Conservation (phyloP, 2,888 invertebrate genomes). For the Ectemnius cavifrons region DNA sequence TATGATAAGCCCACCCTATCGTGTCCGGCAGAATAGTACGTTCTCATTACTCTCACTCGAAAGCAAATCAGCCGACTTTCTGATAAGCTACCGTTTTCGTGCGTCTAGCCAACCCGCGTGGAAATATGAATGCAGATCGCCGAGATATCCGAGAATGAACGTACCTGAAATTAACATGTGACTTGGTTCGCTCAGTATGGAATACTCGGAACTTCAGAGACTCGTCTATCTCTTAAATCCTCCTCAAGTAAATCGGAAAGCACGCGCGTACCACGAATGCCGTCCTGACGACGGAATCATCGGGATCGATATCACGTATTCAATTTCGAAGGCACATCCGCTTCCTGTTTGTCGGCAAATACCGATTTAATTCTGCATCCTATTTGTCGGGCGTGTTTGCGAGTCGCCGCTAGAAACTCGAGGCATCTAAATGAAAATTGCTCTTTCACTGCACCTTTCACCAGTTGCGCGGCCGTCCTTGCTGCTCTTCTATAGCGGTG, state of each 20-base stretch:
- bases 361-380: conserved; percentile 68
- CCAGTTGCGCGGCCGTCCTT: conserved; percentile 11
- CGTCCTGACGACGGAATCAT: conserved; percentile 10
- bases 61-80: neutral
- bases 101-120: too few species aligned
- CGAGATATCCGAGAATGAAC: too few species aligned
- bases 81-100: too few species aligned
- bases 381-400: conserved; percentile 63
- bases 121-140: too few species aligned
- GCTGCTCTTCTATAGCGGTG: neutral
- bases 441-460: conserved; percentile 46
- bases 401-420: conserved; percentile 35
- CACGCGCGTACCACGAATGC: neutral
- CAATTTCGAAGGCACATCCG: conserved; percentile 64
- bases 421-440: conserved; percentile 54
- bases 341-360: conserved; percentile 67
- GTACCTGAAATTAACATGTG: too few species aligned
- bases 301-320: conserved; percentile 55
- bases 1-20: conserved; percentile 12
- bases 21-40: conserved; percentile 12
- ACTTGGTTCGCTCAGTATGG: too few species aligned
- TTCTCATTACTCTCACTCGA: neutral
- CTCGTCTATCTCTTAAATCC: too few species aligned
- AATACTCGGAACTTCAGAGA: too few species aligned
- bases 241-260: too few species aligned